Evolutionary conservation across 2,888 invertebrate genomes (phyloP).

Genomic region (Mythimna lalbum): DNA sequence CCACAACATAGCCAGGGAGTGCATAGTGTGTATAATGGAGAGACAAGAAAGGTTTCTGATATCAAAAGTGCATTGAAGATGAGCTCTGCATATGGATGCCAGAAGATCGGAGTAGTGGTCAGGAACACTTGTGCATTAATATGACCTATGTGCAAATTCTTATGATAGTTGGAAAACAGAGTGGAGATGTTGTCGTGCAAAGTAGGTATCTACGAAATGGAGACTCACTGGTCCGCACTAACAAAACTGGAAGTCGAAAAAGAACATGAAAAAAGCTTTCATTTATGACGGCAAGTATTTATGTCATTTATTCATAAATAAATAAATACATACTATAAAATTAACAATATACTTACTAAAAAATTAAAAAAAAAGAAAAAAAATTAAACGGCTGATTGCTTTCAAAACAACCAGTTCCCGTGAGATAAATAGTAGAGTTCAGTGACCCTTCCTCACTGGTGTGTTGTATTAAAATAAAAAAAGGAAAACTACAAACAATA

Average conservation of each 20-base stretch:
- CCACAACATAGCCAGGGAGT: too few relatives aligned
- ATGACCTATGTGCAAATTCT: not conserved
- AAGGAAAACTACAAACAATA: too few relatives aligned
- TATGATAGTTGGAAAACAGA: not conserved
- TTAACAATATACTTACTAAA: too few relatives aligned
- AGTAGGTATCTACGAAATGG: conserved; percentile 14
- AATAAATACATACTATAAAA: too few relatives aligned
- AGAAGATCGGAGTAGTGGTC: not conserved
- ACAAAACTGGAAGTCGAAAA: not conserved
- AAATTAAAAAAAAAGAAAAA: too few relatives aligned
- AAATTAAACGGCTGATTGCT: too few relatives aligned
- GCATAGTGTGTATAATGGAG: not conserved
- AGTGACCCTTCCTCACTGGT: too few relatives aligned
- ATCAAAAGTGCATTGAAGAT: not conserved
- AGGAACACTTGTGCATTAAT: not conserved
- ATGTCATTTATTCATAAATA: too few relatives aligned
- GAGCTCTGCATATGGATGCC: not conserved
- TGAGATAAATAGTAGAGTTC: too few relatives aligned
- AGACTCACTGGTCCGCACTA: not conserved
- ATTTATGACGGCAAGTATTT: not conserved
- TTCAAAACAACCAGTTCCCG: too few relatives aligned
- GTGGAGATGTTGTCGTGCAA: not conserved
- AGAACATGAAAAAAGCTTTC: not conserved
- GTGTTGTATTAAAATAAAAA: too few relatives aligned
- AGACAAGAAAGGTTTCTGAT: not conserved